These are phyloP conservation scores for Erpobdella octoculata DNA, from an alignment of 2,888 invertebrate genomes.

Conservation along the genomic window DNA sequence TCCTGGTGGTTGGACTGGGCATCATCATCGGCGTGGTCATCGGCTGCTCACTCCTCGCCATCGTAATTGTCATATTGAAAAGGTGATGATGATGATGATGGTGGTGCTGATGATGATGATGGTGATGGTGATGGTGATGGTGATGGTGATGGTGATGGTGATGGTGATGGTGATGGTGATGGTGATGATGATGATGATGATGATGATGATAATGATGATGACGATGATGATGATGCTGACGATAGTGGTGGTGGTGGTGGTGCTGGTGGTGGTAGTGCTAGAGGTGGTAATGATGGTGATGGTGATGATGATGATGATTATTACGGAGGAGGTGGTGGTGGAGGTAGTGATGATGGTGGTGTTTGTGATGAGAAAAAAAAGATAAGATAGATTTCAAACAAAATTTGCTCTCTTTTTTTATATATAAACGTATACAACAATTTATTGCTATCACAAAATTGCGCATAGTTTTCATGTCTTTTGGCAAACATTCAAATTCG, in stretches of 20 bases:
- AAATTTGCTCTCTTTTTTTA: too few relatives aligned
- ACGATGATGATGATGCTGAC: not conserved
- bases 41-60: slow-evolving; percentile 29
- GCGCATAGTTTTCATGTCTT: too few relatives aligned
- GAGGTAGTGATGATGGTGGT: too few relatives aligned
- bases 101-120: not conserved
- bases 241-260: not conserved
- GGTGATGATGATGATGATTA: too few relatives aligned
- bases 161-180: not conserved
- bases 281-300: not conserved
- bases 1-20: slow-evolving; percentile 30
- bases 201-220: not conserved
- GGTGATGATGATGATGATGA: not conserved
- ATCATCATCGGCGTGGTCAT: slow-evolving; percentile 31
- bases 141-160: not conserved
- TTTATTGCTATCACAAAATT: too few relatives aligned
- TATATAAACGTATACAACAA: too few relatives aligned
- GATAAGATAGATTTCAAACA: too few relatives aligned
- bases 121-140: not conserved
- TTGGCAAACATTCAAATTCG: too few relatives aligned
- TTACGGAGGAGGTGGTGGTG: too few relatives aligned
- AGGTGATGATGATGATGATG: slow-evolving; percentile 11
- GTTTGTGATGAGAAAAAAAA: too few relatives aligned
- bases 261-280: not conserved
- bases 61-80: slow-evolving; percentile 31